These are phyloP conservation scores for Delia radicum DNA, from an alignment of 1,140 invertebrate species.

Conservation along the genomic window DNA sequence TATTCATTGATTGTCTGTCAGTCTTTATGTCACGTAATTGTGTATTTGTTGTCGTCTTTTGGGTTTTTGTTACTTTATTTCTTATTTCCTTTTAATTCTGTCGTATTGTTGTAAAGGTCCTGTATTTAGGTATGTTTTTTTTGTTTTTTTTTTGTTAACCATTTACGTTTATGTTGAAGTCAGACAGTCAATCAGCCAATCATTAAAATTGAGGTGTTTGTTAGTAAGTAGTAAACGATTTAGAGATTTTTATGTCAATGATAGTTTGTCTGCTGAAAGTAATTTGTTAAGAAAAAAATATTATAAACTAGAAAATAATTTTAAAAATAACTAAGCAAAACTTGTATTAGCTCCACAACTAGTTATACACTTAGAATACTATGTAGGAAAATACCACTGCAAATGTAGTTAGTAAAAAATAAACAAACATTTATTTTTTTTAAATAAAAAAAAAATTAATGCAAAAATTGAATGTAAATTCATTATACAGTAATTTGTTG, in stretches of 20 bases:
- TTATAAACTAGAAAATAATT: neutral
- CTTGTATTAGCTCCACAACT: too few species aligned
- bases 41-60: neutral
- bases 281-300: neutral
- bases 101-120: neutral
- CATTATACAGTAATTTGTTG: too few species aligned
- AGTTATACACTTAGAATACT: too few species aligned
- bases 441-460: neutral
- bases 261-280: neutral
- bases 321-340: too few species aligned
- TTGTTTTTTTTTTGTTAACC: neutral
- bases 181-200: neutral
- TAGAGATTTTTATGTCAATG: neutral
- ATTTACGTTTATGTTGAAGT: neutral
- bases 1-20: neutral
- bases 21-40: slow-evolving; percentile 1
- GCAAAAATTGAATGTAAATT: too few species aligned
- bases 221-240: neutral
- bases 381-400: too few species aligned
- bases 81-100: too few species aligned
- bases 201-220: neutral
- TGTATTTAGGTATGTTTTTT: neutral
- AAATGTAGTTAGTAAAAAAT: too few species aligned
- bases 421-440: too few species aligned
- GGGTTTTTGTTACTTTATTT: neutral